These are phyloP conservation scores for Nebria ingens DNA, from an alignment of 1,140 invertebrate genomes.

Conservation along the genomic window DNA sequence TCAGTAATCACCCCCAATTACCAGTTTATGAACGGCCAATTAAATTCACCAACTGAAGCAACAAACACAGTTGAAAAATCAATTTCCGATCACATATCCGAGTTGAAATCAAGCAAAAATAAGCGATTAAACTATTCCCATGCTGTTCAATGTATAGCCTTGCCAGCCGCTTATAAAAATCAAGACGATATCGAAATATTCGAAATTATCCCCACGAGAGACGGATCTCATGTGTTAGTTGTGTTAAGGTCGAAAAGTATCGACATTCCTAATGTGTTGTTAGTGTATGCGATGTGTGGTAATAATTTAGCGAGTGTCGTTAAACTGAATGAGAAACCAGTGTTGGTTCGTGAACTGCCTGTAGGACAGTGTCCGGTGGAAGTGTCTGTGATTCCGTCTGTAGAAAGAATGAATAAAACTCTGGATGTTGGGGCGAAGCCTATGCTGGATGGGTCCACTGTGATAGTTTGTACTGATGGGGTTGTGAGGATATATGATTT, in stretches of 20 bases:
- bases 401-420: conserved; percentile 25
- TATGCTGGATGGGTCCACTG: conserved; percentile 35
- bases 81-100: conserved; percentile 32
- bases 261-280: conserved; percentile 32
- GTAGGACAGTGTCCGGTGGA: conserved; percentile 53
- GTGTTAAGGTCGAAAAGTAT: conserved; percentile 37
- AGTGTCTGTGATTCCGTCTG: conserved; percentile 50
- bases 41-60: conserved; percentile 16
- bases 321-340: conserved; percentile 47
- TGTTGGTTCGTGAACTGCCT: conserved; percentile 49
- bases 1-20: conserved; percentile 18
- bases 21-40: conserved; percentile 22
- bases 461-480: conserved; percentile 57
- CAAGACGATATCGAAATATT: conserved; percentile 42
- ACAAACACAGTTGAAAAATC: conserved; percentile 19
- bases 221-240: conserved; percentile 52
- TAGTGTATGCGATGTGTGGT: conserved; percentile 49
- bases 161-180: conserved; percentile 37
- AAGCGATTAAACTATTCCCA: conserved; percentile 31
- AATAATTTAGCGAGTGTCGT: conserved; percentile 39
- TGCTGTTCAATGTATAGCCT: conserved; percentile 41
- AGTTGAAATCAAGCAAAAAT: conserved; percentile 21
- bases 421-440: conserved; percentile 20
- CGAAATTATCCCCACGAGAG: conserved; percentile 49
- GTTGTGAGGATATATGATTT: conserved; percentile 55